These are phyloP conservation scores for Amphipoea oculea DNA, from an alignment of 2,888 invertebrate species.

Conservation along the genomic window DNA sequence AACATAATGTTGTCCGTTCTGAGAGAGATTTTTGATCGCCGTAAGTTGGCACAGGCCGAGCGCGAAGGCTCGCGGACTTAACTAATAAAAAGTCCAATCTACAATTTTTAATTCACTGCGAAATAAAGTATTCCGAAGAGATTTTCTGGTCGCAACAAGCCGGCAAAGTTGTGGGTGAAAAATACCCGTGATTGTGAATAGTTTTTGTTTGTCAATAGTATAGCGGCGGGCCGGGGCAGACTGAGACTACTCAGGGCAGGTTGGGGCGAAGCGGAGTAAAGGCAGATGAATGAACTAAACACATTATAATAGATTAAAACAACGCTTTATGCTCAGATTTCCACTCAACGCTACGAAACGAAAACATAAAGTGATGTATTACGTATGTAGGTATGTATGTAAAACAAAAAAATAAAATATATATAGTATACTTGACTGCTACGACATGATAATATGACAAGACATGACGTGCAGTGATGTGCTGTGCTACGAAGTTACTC, in stretches of 20 bases:
- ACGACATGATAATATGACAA: too few species aligned
- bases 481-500: too few species aligned
- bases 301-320: background rate
- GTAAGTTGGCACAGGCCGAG: background rate
- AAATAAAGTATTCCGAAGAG: constrained; percentile 45
- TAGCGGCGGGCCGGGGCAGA: background rate
- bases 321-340: background rate
- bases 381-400: too few species aligned
- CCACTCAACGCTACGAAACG: background rate
- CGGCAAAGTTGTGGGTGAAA: constrained; percentile 20
- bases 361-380: too few species aligned
- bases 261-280: background rate
- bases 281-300: background rate
- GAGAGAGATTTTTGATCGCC: constrained; percentile 49
- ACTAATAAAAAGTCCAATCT: constrained; percentile 20
- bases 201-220: constrained; percentile 30
- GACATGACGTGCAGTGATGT: too few species aligned
- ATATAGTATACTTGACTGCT: too few species aligned
- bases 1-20: constrained; percentile 66
- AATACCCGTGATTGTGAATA: constrained; percentile 28
- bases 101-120: constrained; percentile 47
- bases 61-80: background rate
- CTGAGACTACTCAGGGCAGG: background rate
- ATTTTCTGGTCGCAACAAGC: constrained; percentile 15
- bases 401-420: too few species aligned